A percentile compares a stretch with the other conserved stretches of the same genome.
These are phyloP conservation scores for Isotomurus palustris DNA, from an alignment of 2,888 invertebrate species.

Conservation along the genomic window DNA sequence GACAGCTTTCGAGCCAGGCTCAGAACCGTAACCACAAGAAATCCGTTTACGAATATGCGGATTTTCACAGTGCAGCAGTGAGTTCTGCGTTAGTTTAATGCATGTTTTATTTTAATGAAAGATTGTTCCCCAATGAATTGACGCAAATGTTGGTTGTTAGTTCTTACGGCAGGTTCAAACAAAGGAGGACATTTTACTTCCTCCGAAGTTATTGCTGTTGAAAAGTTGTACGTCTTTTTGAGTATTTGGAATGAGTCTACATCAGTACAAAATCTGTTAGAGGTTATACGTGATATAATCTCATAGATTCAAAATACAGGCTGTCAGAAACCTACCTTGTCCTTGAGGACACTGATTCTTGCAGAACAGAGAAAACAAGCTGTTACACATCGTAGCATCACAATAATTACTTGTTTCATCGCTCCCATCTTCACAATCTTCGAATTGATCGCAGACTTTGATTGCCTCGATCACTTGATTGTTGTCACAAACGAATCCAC, in stretches of 20 bases:
- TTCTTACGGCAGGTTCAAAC: conserved; percentile 18
- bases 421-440: conserved; percentile 29
- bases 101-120: not conserved
- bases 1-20: conserved; percentile 30
- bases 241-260: conserved; percentile 22
- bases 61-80: conserved; percentile 30
- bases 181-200: conserved; percentile 25
- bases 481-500: conserved; percentile 27
- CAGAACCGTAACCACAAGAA: conserved; percentile 24
- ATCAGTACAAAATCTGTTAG: no score
- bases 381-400: conserved; percentile 11
- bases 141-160: not conserved
- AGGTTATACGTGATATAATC: no score
- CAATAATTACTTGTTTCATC: conserved; percentile 23
- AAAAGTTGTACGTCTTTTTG: conserved; percentile 18
- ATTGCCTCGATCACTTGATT: conserved; percentile 17
- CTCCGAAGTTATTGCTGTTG: conserved; percentile 10
- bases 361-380: conserved; percentile 10
- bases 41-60: conserved; percentile 21
- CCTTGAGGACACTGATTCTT: conserved; percentile 1
- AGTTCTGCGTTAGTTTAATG: conserved; percentile 9
- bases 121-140: not conserved
- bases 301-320: not conserved
- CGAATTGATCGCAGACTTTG: conserved; percentile 20
- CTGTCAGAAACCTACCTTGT: not conserved